These are phyloP conservation scores for Cygnus buccinator DNA, from an alignment of 2,113 vertebrate species.

Conservation along the genomic window DNA sequence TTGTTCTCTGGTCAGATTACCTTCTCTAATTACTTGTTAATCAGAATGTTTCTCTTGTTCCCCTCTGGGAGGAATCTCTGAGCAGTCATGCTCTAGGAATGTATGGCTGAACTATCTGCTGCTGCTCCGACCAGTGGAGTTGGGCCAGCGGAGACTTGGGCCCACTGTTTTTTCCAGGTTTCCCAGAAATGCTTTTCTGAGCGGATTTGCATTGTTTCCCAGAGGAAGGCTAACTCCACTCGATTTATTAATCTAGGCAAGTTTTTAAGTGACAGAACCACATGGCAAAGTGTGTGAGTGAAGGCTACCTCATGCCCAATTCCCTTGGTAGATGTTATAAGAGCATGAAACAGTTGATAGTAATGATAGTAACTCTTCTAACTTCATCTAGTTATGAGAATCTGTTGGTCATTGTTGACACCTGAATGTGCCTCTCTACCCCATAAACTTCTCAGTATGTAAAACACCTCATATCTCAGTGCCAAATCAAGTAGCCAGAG, in stretches of 20 bases:
- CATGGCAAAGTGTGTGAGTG: not conserved
- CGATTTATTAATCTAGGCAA: not conserved
- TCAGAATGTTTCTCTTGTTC: slow-evolving; percentile 18
- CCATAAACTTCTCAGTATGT: not conserved
- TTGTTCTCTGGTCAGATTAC: slow-evolving; percentile 3
- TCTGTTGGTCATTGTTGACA: not conserved
- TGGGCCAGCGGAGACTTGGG: slow-evolving; percentile 24
- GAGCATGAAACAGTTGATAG: not conserved
- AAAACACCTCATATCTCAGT: not conserved
- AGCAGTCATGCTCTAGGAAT: slow-evolving; percentile 44
- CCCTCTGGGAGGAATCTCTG: slow-evolving; percentile 24
- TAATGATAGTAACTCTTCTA: not conserved
- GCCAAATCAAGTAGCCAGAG: not conserved
- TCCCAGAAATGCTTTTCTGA: slow-evolving; percentile 53
- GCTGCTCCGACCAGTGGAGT: slow-evolving; percentile 26
- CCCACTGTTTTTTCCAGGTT: not conserved
- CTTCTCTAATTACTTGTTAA: slow-evolving; percentile 43
- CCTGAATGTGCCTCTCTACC: not conserved
- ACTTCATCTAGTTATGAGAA: not conserved
- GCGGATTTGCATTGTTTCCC: slow-evolving; percentile 5
- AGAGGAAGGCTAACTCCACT: not conserved
- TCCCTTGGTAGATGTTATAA: not conserved
- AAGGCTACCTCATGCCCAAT: not conserved
- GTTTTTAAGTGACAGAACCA: not conserved
- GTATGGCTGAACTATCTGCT: slow-evolving; percentile 32